phyloP scores from a whole-genome alignment of 2,797 vertebrate genomes.

The Sparus aurata region DNA sequence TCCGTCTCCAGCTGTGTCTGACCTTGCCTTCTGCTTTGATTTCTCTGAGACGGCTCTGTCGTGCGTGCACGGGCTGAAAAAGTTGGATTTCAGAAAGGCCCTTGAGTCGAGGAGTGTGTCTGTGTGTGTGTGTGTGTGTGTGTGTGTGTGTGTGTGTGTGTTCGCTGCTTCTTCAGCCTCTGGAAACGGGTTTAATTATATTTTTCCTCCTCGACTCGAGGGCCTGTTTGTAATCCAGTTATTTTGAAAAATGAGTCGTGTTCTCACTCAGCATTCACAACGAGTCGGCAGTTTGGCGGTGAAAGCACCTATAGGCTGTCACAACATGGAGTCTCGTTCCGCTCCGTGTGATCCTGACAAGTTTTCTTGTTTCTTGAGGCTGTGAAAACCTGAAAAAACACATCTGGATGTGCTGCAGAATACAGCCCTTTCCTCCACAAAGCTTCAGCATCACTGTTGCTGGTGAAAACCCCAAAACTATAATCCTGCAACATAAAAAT shows the following conservation, averaged over 20 bases:
- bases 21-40: constrained; percentile 16
- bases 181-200: background rate
- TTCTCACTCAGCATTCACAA: background rate
- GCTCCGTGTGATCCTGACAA: background rate
- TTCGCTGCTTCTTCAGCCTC: background rate
- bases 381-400: too few species aligned
- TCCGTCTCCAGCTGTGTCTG: constrained; percentile 13
- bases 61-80: background rate
- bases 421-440: too few species aligned
- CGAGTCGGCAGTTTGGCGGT: background rate
- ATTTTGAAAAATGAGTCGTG: background rate
- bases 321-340: too few species aligned
- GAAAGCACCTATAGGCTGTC: background rate
- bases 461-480: background rate
- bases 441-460: background rate
- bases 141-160: background rate
- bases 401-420: too few species aligned
- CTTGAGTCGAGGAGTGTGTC: background rate
- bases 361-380: too few species aligned
- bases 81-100: background rate
- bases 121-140: background rate
- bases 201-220: background rate
- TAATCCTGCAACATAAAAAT: background rate
- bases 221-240: background rate
- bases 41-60: background rate